A percentile compares a stretch with the other conserved stretches of the same genome.
phyloP scores from a whole-genome alignment of 1,140 invertebrate genomes.

The Nymphalis io region DNA sequence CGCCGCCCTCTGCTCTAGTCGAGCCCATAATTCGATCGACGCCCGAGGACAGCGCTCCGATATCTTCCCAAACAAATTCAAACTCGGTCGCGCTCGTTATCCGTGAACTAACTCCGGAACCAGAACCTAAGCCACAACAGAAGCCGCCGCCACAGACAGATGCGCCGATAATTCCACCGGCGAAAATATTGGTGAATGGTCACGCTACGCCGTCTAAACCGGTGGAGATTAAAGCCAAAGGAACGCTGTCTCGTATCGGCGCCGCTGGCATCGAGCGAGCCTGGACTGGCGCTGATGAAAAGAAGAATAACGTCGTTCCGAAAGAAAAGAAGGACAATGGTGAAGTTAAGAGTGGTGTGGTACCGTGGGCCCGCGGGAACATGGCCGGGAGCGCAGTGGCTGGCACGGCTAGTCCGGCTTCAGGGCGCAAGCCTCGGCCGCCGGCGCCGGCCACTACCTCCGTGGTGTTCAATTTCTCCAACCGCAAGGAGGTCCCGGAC shows the following conservation, averaged over 20 bases:
- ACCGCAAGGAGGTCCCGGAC: constrained; percentile 91
- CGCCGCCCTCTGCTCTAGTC: constrained; percentile 58
- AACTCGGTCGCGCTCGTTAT: constrained; percentile 17
- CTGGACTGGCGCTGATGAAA: constrained; percentile 57
- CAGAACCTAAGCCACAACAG: constrained; percentile 39
- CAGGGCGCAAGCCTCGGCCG: constrained; percentile 39
- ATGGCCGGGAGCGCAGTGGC: constrained; percentile 34
- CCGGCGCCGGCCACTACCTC: constrained; percentile 81
- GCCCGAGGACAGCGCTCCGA: constrained; percentile 32
- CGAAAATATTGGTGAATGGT: constrained; percentile 53
- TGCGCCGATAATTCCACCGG: constrained; percentile 30
- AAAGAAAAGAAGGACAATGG: constrained; percentile 56
- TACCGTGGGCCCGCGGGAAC: constrained; percentile 42
- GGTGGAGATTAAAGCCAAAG: constrained; percentile 40
- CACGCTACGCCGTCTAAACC: constrained; percentile 43
- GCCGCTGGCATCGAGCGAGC: constrained; percentile 63
- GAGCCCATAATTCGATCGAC: constrained; percentile 59
- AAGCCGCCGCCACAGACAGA: constrained; percentile 27
- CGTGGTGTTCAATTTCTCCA: constrained; percentile 93
- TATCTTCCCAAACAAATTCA: constrained; percentile 11
- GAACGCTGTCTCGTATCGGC: constrained; percentile 48
- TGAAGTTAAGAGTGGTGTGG: constrained; percentile 43
- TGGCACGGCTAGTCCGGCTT: constrained; percentile 33
- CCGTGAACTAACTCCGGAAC: constrained; percentile 38
- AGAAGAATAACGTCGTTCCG: constrained; percentile 32